Base-by-base conservation (phyloP, 1,140 invertebrate genomes). In the Grapholita molesta region DNA sequence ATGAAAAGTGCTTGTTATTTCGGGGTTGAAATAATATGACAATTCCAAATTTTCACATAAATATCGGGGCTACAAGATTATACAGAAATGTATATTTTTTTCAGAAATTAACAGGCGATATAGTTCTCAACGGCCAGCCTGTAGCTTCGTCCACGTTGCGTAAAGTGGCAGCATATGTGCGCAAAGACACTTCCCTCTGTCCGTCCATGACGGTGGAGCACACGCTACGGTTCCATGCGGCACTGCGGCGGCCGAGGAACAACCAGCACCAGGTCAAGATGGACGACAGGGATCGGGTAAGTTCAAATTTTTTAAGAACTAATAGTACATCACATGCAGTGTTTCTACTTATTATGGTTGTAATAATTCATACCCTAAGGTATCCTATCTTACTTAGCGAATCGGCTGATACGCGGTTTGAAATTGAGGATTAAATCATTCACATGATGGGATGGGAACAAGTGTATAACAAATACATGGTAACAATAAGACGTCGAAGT, bases 121-220 rank as follows among this genome's bases (percentile, higher is more conserved):
- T 99, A 73, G 91, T 97, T 2, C 91, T 99, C 1, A 99, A 99
- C 79, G 98, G 98, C 0, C 95, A 97, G 83, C 94, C 94, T 28
- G 94, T 98, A 25, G 94, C 94, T 23, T 91, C 95, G 0, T 89
- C 92, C 0, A 94, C 94, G n/a, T 91, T 98, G 7, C 94, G 94
- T 72, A 94, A 94, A 52, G 85, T 94, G 38, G 92, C 94, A 1
- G 93, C 95, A 0, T 95, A 95, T 78, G 95, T 96, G 0, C 93
- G 94, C 52, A 93, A 92, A 65, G 94, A 95, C 79, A 92, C 93
- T 0, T 82, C 92, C 24, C 75, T 94, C 12, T 93, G 87, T 70
- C 94, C 95, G 0, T 93, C 95, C 66, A 94, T 98, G 93, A 97
- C 96, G 0, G 96, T 96, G 11, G 93, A 96, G 38, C 97, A 98